Conservation (phyloP, 2,113 vertebrate genomes). For the Laticauda laticaudata region DNA sequence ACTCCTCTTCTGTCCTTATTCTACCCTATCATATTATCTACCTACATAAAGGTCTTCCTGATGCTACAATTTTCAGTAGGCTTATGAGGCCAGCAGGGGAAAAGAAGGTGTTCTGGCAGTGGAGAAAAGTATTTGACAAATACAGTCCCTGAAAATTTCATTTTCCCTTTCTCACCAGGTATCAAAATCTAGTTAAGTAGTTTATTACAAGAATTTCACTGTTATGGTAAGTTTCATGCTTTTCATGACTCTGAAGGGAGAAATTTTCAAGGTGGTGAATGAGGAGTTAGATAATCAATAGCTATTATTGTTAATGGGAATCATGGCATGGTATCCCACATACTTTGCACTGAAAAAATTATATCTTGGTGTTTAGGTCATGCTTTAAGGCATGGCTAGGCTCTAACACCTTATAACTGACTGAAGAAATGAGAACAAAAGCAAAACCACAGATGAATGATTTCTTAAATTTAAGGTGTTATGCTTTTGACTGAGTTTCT, state of each 20-base stretch:
- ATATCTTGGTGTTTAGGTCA: slow-evolving; percentile 38
- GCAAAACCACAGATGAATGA: background rate
- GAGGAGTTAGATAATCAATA: slow-evolving; percentile 46
- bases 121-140: slow-evolving; percentile 54
- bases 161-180: slow-evolving; percentile 57
- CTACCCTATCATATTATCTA: background rate
- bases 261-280: slow-evolving; percentile 50
- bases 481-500: slow-evolving; percentile 22
- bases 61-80: background rate
- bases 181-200: slow-evolving; percentile 57
- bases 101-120: background rate
- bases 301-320: slow-evolving; percentile 40
- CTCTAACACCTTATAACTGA: slow-evolving; percentile 22
- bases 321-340: slow-evolving; percentile 17
- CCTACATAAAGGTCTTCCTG: background rate
- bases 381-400: slow-evolving; percentile 18
- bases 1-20: background rate
- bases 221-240: slow-evolving; percentile 33
- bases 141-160: slow-evolving; percentile 53
- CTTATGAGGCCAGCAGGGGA: background rate
- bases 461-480: slow-evolving; percentile 22
- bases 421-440: slow-evolving; percentile 3
- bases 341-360: slow-evolving; percentile 29
- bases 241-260: slow-evolving; percentile 51
- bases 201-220: slow-evolving; percentile 50